Evolutionary conservation across 2,888 invertebrate species (phyloP), one percentile per base, ranked within the genome.

Genomic region (Leucophora obtusa): DNA sequence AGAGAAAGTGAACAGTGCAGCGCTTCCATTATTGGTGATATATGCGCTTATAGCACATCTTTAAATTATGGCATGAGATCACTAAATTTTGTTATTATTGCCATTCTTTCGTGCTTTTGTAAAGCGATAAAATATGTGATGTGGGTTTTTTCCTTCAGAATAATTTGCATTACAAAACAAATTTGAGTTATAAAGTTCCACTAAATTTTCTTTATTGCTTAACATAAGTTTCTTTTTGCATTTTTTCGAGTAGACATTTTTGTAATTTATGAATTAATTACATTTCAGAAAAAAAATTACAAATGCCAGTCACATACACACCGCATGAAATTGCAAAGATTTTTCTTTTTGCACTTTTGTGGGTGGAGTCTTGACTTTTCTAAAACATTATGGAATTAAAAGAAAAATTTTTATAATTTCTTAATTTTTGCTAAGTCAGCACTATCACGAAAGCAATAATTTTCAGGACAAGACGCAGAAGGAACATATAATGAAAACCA

Each of bases 391-490:
- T 74, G 10, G 47, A 38, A 18, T 4, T 68, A 17, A 56, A 70
- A 84, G 85, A 83, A 84, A 84, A 84, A 85, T 87, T 87, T 87
- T 87, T 87, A 77, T 81, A 87, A 87, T 87, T 87, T 87, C 87
- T 87, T 87, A 87, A 87, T 87, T 87, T 87, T 85, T 86, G 73
- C 68, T 84, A 85, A 87, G 85, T 87, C 87, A 87, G 85, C 85
- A 83, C 78, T 65, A 78, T 74, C 83, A 63, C 78, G 78, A 63
- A 79, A 79, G 84, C 83, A 85, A 87, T 87, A 85, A 85, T 87
- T 87, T 85, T 86, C 84, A 59, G 33, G 24, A 53, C 4, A 63
- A 53, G 51, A 60, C 54, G 17, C 28, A 28, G 28, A 28, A 28
- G 28, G 28, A n/a, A 10, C 10, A 54, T 50, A 62, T 50, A n/a